Base-by-base conservation (phyloP, 2,888 invertebrate genomes). In the Seira ritae region DNA sequence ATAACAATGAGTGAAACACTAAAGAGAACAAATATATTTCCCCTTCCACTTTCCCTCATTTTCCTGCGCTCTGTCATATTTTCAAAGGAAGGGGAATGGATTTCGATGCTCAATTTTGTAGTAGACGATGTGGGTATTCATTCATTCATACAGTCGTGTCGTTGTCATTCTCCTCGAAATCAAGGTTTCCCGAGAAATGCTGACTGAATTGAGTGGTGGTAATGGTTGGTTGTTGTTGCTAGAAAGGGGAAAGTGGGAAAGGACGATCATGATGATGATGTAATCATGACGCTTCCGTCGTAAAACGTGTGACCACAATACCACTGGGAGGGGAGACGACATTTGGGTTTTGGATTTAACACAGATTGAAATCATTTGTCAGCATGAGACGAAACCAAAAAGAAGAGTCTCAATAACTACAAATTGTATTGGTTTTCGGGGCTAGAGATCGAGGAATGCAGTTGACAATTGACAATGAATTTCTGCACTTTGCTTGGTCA, bases 1-100 rank as follows among this genome's bases (percentile, higher is more conserved):
- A 60, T 71, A 22, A 50, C 23, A 70, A 70, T 10, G 50, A 71
- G 17, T 24, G n/a, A n/a, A 42, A 20, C 69, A 68, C 20, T 55
- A 12, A 55, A 55, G 55, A 55, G 12, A 2, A 31, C 2, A 31
- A 31, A 31, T 31, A 31, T 31, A 4, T 31, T 8, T 8, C 46
- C 24, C 55, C n/a, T 20, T 67, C 10, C 15, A 1, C 71, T 50
- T 23, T 17, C 24, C 23, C 70, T 55, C 8, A 31, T 31, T 31
- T 55, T 71, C 23, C 31, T 31, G 37, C 37, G 17, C 46, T 8
- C 19, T 69, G 55, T 55, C 55, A 55, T 55, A 55, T 55, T 55
- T 55, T 3, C 8, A 31, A 31, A 31, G 31, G 8, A 31, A 8
- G 31, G 8, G 31, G 31, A 31, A 31, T 31, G 31, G 31, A 31